A percentile compares a stretch with the other conserved stretches of the same genome.
Evolutionary conservation across 2,888 invertebrate genomes (phyloP).

Genomic region (Anthrax anthrax): DNA sequence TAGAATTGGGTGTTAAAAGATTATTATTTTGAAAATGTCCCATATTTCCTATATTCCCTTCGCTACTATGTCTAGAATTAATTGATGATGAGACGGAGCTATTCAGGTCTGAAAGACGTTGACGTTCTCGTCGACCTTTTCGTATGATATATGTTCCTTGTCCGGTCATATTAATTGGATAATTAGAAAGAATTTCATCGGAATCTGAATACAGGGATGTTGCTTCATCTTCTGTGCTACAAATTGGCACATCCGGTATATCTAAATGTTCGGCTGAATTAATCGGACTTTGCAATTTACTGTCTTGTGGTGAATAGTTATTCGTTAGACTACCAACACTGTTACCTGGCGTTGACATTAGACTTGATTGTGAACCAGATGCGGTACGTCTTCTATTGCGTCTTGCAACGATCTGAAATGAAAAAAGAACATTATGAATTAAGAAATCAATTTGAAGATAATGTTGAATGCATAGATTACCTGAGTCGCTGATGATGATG

Average conservation of each 20-base stretch:
- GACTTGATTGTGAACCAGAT: slow-evolving; percentile 48
- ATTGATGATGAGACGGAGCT: slow-evolving; percentile 36
- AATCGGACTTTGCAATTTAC: slow-evolving; percentile 8
- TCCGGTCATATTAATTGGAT: slow-evolving; percentile 36
- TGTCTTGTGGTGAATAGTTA: slow-evolving; percentile 10
- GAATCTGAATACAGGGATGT: slow-evolving; percentile 55
- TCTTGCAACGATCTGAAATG: too few species aligned
- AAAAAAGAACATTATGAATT: too few species aligned
- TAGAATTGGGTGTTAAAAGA: slow-evolving; percentile 46
- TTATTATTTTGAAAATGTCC: slow-evolving; percentile 37
- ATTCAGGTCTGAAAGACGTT: slow-evolving; percentile 42
- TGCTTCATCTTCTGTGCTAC: slow-evolving; percentile 50
- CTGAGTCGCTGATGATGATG: slow-evolving; percentile 8
- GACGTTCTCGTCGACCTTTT: slow-evolving; percentile 53
- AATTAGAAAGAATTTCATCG: slow-evolving; percentile 21
- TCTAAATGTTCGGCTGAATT: slow-evolving; percentile 48
- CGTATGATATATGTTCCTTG: slow-evolving; percentile 70
- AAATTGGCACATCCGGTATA: slow-evolving; percentile 48
- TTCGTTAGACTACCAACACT: slow-evolving; percentile 12
- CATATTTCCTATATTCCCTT: slow-evolving; percentile 24
- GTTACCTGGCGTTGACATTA: slow-evolving; percentile 49
- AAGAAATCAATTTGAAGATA: too few species aligned
- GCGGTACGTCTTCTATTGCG: slow-evolving; percentile 37
- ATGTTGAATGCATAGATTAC: too few species aligned
- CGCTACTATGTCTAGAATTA: slow-evolving; percentile 48